phyloP scores from a whole-genome alignment of 2,113 vertebrate species.

The Hystrix brachyura region DNA sequence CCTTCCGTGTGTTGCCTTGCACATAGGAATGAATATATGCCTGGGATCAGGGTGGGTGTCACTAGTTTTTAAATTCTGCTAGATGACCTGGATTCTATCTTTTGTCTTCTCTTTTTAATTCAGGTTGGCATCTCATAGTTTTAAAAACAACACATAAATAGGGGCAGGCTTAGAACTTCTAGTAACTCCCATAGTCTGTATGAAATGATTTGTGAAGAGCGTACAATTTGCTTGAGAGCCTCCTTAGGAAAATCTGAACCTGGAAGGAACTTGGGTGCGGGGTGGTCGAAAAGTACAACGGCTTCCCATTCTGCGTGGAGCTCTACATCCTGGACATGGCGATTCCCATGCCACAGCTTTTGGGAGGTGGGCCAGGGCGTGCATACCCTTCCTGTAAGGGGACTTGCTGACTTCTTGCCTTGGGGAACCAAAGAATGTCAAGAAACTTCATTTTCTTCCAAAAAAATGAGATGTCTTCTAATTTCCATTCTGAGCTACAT shows the following conservation, averaged over 20 bases:
- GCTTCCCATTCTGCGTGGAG: background rate
- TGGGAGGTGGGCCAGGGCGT: background rate
- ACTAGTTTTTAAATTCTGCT: background rate
- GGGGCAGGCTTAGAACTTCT: background rate
- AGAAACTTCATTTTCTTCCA: background rate
- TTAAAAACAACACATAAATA: background rate
- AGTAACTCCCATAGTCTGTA: background rate
- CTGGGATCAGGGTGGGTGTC: background rate
- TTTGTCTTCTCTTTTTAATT: background rate
- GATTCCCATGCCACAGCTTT: background rate
- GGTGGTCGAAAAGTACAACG: background rate
- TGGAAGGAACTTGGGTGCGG: background rate
- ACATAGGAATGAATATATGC: background rate
- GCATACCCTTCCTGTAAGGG: background rate
- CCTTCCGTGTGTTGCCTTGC: background rate
- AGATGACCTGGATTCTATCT: background rate
- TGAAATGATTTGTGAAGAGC: background rate
- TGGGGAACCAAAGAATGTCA: background rate
- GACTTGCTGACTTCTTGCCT: background rate
- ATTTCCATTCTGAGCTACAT: background rate
- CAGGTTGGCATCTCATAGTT: background rate
- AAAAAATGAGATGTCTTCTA: background rate
- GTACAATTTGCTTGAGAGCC: background rate
- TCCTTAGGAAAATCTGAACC: background rate
- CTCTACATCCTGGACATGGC: accelerated